Evolutionary conservation across 2,797 vertebrate genomes (phyloP).

Genomic region (Squalus acanthias): DNA sequence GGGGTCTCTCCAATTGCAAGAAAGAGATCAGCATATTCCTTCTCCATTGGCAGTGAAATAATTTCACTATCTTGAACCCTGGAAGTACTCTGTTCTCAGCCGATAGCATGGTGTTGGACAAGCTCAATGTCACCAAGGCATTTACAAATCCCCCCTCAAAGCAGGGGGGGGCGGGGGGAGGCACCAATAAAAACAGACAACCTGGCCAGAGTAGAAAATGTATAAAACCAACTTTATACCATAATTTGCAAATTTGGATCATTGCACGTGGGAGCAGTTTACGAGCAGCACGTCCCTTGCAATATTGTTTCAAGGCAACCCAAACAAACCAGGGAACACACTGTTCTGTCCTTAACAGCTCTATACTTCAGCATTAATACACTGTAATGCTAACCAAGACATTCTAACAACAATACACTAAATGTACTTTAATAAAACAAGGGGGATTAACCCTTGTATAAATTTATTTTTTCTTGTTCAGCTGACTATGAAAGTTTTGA

Average conservation of each 20-base stretch:
- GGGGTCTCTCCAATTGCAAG: background rate
- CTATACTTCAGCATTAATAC: background rate
- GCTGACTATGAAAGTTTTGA: background rate
- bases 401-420: background rate
- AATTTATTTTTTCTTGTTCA: background rate
- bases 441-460: background rate
- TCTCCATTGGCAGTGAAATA: background rate
- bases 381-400: background rate
- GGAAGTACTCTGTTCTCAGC: background rate
- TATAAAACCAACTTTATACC: background rate
- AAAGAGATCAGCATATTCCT: background rate
- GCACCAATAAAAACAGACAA: background rate
- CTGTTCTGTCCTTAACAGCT: background rate
- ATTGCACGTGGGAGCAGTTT: background rate
- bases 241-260: background rate
- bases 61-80: background rate
- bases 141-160: background rate
- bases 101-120: background rate
- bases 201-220: background rate
- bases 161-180: background rate
- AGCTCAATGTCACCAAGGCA: background rate
- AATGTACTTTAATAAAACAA: background rate
- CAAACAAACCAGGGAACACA: conserved; percentile 2
- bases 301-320: background rate
- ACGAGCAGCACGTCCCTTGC: background rate